A percentile compares a stretch with the other conserved stretches of the same genome.
Evolutionary conservation across 2,113 vertebrate genomes (phyloP).

Genomic region (Megaceryle torquata): DNA sequence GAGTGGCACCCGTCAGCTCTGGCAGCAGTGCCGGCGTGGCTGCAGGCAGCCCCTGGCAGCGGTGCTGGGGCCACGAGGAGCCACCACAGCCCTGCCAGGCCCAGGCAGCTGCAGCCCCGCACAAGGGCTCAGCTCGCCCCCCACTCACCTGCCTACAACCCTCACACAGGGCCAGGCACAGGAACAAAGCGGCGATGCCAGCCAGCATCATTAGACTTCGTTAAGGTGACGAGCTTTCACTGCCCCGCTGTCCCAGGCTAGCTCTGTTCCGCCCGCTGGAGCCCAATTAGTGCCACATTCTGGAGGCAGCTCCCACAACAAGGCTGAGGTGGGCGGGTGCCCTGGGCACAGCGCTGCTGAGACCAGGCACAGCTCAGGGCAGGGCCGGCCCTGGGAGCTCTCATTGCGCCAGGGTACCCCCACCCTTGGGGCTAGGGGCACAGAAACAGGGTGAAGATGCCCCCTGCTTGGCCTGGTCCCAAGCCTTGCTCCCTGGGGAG

Average conservation of each 20-base stretch:
- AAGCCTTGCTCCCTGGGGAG: not conserved
- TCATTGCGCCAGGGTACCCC: rapidly evolving
- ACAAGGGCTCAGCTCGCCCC: not conserved
- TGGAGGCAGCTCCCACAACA: not conserved
- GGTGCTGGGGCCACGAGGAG: not conserved
- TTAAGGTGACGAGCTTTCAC: conserved; percentile 50
- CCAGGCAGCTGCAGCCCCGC: not conserved
- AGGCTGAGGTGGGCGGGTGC: not conserved
- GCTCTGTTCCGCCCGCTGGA: not conserved
- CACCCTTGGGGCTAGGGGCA: rapidly evolving
- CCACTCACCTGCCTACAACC: not conserved
- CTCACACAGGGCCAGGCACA: not conserved
- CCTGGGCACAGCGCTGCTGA: not conserved
- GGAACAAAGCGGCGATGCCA: not conserved
- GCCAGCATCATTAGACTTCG: conserved; percentile 42
- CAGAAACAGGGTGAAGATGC: rapidly evolving
- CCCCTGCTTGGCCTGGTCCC: rapidly evolving
- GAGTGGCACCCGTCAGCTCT: rapidly evolving
- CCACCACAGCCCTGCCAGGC: not conserved
- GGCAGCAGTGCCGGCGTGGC: not conserved
- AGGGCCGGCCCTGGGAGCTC: not conserved
- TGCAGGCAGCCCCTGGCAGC: not conserved
- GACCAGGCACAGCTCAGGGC: not conserved
- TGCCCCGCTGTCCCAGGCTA: not conserved
- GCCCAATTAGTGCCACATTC: conserved; percentile 44